phyloP scores from a whole-genome alignment of 2,888 invertebrate genomes.

The Villa cingulata region DNA sequence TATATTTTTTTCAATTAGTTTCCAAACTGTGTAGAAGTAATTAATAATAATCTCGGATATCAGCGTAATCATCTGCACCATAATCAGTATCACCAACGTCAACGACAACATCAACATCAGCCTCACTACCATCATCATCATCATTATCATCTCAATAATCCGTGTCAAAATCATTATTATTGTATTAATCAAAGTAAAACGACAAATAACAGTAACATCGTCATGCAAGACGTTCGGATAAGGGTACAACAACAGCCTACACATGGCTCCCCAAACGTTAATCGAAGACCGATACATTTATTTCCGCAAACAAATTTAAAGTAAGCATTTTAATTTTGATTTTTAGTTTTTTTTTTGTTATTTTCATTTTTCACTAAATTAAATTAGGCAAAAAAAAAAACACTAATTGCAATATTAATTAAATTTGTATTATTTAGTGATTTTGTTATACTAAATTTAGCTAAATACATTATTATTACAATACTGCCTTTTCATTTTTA shows the following conservation, averaged over 20 bases:
- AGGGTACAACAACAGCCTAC: constrained; percentile 25
- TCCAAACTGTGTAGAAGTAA: constrained; percentile 13
- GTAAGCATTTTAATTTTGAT: constrained; percentile 8
- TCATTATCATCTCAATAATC: too few species aligned
- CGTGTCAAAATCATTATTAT: neutral
- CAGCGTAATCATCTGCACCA: constrained; percentile 7
- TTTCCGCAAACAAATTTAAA: constrained; percentile 15
- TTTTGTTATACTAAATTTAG: too few species aligned
- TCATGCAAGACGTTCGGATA: constrained; percentile 34
- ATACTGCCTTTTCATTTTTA: neutral
- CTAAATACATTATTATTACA: too few species aligned
- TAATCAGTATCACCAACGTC: constrained; percentile 1
- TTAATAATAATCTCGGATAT: constrained; percentile 13
- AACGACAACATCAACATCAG: too few species aligned
- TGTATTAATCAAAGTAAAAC: neutral
- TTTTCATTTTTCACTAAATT: neutral
- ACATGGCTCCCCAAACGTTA: constrained; percentile 17
- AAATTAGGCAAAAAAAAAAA: too few species aligned
- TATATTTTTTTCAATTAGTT: constrained; percentile 5
- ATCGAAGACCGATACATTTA: constrained; percentile 16
- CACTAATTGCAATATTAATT: too few species aligned
- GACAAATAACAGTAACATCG: constrained; percentile 17
- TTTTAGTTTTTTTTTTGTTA: neutral
- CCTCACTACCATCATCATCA: too few species aligned
- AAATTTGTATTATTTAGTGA: too few species aligned